These are phyloP conservation scores for Fragum sueziense DNA, from an alignment of 2,888 invertebrate genomes.

Conservation along the genomic window DNA sequence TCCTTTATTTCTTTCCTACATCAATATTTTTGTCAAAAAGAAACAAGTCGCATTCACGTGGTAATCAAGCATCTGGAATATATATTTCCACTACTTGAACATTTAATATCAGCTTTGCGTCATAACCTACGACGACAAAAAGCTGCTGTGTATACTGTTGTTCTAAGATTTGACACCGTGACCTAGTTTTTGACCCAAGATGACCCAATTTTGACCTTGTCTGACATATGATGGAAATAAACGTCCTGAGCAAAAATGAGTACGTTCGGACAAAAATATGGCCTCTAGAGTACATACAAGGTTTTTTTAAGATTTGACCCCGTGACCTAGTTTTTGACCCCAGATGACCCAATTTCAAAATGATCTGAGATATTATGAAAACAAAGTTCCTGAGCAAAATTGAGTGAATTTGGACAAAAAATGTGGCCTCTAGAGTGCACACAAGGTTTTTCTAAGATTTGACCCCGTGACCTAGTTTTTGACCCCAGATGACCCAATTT, in stretches of 20 bases:
- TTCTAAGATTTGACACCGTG: background rate
- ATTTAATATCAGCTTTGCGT: too few species aligned
- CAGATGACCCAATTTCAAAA: slow-evolving; percentile 2
- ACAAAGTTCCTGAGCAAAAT: slow-evolving; percentile 11
- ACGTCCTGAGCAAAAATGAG: slow-evolving; percentile 5
- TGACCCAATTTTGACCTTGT: slow-evolving; percentile 6
- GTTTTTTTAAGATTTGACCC: slow-evolving; percentile 9
- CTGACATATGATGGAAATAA: slow-evolving; percentile 2
- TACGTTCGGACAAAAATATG: background rate
- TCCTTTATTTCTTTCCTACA: too few species aligned
- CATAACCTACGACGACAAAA: too few species aligned
- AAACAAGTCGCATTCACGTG: too few species aligned
- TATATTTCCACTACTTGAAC: too few species aligned
- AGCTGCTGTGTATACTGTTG: too few species aligned
- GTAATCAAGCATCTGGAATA: too few species aligned
- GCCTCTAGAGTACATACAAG: slow-evolving; percentile 1
- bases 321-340: background rate
- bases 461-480: too few species aligned
- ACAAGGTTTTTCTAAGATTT: too few species aligned
- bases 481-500: too few species aligned
- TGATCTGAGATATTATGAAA: background rate
- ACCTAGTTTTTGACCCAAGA: background rate
- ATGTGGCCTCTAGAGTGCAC: background rate
- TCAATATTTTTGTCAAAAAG: too few species aligned
- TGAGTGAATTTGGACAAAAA: background rate